Evolutionary conservation across 35 echinoderm and acorn worm genomes (phyloP).

Genomic region (Apostichopus japonicus): DNA sequence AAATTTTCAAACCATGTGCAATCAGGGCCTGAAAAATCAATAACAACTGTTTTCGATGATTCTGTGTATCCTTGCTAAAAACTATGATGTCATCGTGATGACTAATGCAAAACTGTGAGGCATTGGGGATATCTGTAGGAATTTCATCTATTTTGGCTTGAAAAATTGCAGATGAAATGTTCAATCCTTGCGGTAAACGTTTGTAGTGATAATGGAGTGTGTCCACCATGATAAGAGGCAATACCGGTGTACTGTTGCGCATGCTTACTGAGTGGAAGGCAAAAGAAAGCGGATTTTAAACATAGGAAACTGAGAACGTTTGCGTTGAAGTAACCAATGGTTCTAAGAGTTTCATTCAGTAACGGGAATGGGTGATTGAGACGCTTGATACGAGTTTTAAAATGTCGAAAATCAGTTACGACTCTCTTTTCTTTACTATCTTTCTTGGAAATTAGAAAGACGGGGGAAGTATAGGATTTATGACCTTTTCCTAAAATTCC

Average conservation of each 20-base stretch:
- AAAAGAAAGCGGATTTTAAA: constrained; percentile 70
- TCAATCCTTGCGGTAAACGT: constrained; percentile 43
- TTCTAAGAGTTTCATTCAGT: too few relatives aligned
- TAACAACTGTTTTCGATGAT: constrained; percentile 31
- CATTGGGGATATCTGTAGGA: constrained; percentile 23
- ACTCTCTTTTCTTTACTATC: constrained; percentile 55
- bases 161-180: constrained; percentile 56
- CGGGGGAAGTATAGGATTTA: constrained; percentile 70
- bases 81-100: constrained; percentile 67
- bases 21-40: not conserved
- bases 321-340: too few relatives aligned
- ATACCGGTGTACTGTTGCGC: constrained; percentile 64
- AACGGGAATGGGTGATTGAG: constrained; percentile 69
- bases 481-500: constrained; percentile 58
- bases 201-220: constrained; percentile 54
- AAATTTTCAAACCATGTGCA: constrained; percentile 42
- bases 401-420: constrained; percentile 56
- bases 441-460: constrained; percentile 65
- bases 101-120: constrained; percentile 44
- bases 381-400: constrained; percentile 55
- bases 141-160: constrained; percentile 53
- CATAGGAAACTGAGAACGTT: too few relatives aligned
- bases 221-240: constrained; percentile 3
- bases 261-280: constrained; percentile 46
- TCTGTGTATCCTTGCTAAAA: constrained; percentile 24